Conservation (phyloP, 2,113 vertebrate species). For the Sapayoa aenigma region DNA sequence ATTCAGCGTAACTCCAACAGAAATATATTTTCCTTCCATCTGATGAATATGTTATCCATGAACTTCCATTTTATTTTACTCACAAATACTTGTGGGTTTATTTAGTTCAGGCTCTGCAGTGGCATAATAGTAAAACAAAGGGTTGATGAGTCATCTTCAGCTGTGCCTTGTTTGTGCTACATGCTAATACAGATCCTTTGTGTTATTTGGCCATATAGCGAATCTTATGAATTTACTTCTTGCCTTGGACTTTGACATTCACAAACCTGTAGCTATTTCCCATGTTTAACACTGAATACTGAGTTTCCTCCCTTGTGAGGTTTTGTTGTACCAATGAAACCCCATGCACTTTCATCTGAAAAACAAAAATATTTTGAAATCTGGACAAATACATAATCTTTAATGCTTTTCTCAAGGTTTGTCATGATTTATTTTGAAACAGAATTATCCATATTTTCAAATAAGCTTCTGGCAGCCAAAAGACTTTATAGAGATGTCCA, state of each 20-base stretch:
- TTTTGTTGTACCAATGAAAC: background rate
- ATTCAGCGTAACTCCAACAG: background rate
- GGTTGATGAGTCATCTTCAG: background rate
- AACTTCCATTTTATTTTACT: background rate
- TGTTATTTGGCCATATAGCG: background rate
- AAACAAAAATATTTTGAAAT: background rate
- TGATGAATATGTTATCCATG: background rate
- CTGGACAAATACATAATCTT: background rate
- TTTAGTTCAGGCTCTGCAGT: background rate
- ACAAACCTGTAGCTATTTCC: background rate
- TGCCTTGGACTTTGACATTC: background rate
- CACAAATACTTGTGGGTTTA: background rate
- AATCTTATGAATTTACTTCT: background rate
- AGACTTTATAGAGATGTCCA: background rate
- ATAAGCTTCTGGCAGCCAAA: background rate
- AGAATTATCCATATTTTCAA: background rate
- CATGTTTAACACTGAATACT: background rate
- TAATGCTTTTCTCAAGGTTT: background rate
- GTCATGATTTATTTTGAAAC: background rate
- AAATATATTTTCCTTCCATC: background rate
- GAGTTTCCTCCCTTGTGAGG: background rate
- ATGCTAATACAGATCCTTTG: background rate
- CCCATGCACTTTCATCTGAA: background rate
- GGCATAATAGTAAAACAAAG: background rate
- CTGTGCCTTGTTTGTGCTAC: background rate